Evolutionary conservation across 2,113 vertebrate genomes (phyloP).

Genomic region (Thunnus maccoyii): DNA sequence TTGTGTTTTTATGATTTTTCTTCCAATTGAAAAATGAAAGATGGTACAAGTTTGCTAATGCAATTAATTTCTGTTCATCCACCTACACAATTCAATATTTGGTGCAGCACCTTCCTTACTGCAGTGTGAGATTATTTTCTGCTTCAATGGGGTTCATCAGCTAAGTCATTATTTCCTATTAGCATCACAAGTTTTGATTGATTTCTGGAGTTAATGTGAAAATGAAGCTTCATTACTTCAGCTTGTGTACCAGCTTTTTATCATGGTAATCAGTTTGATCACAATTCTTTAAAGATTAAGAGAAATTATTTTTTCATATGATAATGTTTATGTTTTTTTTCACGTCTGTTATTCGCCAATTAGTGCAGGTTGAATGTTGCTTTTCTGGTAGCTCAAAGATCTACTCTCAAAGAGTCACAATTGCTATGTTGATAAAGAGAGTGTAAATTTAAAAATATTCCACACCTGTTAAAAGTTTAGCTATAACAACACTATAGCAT

Average conservation of each 20-base stretch:
- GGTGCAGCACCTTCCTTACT: slow-evolving; percentile 42
- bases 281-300: slow-evolving; percentile 25
- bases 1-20: slow-evolving; percentile 15
- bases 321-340: neutral
- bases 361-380: neutral
- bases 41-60: slow-evolving; percentile 43
- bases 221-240: slow-evolving; percentile 59
- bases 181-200: slow-evolving; percentile 69
- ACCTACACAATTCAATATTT: slow-evolving; percentile 43
- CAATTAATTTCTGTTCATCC: slow-evolving; percentile 62
- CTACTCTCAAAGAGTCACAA: slow-evolving; percentile 2
- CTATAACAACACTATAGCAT: neutral
- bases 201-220: slow-evolving; percentile 73
- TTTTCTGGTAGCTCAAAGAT: neutral
- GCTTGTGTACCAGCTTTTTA: slow-evolving; percentile 34
- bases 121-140: slow-evolving; percentile 75
- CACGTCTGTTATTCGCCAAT: neutral
- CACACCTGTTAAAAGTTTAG: slow-evolving; percentile 2
- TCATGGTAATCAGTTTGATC: slow-evolving; percentile 35
- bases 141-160: slow-evolving; percentile 74
- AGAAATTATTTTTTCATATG: neutral
- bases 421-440: slow-evolving; percentile 4
- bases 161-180: slow-evolving; percentile 73
- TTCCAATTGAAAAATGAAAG: neutral
- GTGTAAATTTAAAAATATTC: neutral